Evolutionary conservation across 2,113 vertebrate species (phyloP), one percentile per base, ranked within the genome.

Genomic region (Cololabis saira): DNA sequence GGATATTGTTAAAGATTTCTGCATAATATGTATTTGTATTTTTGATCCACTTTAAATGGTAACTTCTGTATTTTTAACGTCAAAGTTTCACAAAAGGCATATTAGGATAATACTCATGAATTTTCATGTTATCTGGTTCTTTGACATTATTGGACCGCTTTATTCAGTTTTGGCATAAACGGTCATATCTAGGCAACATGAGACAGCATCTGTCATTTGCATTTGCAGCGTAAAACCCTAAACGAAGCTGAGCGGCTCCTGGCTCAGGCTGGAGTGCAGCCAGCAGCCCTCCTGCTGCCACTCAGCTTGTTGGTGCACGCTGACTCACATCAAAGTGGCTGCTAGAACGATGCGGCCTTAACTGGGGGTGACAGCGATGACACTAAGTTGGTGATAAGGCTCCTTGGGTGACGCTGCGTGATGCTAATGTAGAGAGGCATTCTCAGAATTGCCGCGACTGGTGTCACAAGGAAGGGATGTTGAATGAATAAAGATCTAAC

Each of bases 401-500:
- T 55, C 45, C 54, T 61, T 27, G 49, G 75, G 80, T 67, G 76
- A 79, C 65, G 27, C 60, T 6, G 19, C 43, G 67, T 78, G 81
- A 90, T 60, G 69, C 47, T 83, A 77, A 88, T 78, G 61, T 43
- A n/a, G 33, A 77, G 41, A 65, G 82, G 44, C 84, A 51, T 63
- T 63, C 65, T 65, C 78, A 73, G 53, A 65, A 64, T 66, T 66
- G 60, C 51, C 58, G 49, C 67, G 62, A 56, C 76, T 43, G 63
- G 48, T 64, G 48, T 64, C 15, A 52, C 18, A 48, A 53, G 50
- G 45, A 54, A n/a, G 16, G 4, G 14, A 50, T 64, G 70, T 53
- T 45, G 43, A 57, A 49, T 42, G 44, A 77, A 76, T 60, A 27
- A 48, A 63, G 47, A 56, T 43, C 43, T 41, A 61, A 15, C 14